Base-by-base conservation (phyloP, 1,140 invertebrate genomes). In the Propsilocerus akamusi region DNA sequence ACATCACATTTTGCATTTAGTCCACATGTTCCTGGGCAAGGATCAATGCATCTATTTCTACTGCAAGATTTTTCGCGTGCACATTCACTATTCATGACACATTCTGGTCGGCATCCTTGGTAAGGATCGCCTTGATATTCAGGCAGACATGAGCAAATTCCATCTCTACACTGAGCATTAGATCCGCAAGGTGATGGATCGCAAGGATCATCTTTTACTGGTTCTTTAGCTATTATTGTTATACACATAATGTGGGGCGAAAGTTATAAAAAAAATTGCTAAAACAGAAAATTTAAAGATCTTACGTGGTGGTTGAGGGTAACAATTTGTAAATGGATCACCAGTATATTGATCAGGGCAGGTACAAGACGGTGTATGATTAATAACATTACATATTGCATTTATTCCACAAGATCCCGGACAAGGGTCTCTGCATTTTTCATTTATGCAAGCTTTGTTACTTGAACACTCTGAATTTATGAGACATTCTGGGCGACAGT, bases 61-160 rank as follows among this genome's bases (percentile, higher is more conserved):
- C 83, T 69, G 57, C 86, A 90, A 4, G 84, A 80, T 58, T 73
- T 78, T 47, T 74, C 75, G 25, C 75, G 70, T 50, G 76, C 70
- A 55, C 86, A 89, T 57, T 91, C 86, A 32, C 81, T 76, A 61
- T 88, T 88, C 12, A 77, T 80, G 4, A 86, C 81, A 59, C 85
- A 89, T 71, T 89, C 83, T 3, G 85, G 84, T 54, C 82, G 73
- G 58, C 86, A 89, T 11, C 84, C 83, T 17, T 77, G 78, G 57
- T 86, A 87, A 32, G 86, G 84, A 67, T 89, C 85, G 26, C 86
- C 86, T 54, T 82, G 84, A 58, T 86, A 88, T 59, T 83, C 83
- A 0, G 78, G 71, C 51, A 82, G 60, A 58, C 85, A 89, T 5
- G 74, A 72, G 60, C 85, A 89, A 20, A 83, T 81, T 26, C 84